A percentile compares a stretch with the other conserved stretches of the same genome.
Evolutionary conservation across 1,140 invertebrate genomes (phyloP).

Genomic region (Batillaria attramentaria): DNA sequence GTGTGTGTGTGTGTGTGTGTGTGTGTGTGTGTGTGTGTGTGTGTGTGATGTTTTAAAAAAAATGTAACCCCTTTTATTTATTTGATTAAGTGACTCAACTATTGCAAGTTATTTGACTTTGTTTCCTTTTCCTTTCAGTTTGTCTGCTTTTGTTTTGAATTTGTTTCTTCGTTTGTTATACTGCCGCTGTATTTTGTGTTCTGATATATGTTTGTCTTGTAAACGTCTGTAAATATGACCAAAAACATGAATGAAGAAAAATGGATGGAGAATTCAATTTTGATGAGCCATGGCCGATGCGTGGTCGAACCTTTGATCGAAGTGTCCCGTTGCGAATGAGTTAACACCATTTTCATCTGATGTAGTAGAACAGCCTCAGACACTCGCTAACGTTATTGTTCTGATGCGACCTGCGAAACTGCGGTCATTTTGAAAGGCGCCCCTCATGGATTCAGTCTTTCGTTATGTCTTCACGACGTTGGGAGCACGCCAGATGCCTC

Average conservation of each 20-base stretch:
- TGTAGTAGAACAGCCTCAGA: neutral
- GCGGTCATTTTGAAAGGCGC: neutral
- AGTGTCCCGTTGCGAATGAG: no score
- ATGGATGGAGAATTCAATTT: no score
- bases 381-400: neutral
- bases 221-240: no score
- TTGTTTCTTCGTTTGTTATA: neutral
- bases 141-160: neutral
- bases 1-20: slow-evolving; percentile 1
- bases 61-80: neutral
- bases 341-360: neutral
- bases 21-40: neutral
- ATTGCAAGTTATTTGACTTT: no score
- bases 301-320: no score
- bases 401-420: neutral
- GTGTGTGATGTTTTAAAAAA: neutral
- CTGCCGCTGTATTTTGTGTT: neutral
- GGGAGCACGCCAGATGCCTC: neutral
- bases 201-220: no score
- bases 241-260: no score
- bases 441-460: neutral
- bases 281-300: no score
- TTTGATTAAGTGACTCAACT: no score
- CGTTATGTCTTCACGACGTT: neutral
- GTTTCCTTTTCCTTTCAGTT: no score